Evolutionary conservation across 2,797 vertebrate genomes (phyloP), one percentile per base, ranked within the genome.

Genomic region (Hipposideros larvatus): DNA sequence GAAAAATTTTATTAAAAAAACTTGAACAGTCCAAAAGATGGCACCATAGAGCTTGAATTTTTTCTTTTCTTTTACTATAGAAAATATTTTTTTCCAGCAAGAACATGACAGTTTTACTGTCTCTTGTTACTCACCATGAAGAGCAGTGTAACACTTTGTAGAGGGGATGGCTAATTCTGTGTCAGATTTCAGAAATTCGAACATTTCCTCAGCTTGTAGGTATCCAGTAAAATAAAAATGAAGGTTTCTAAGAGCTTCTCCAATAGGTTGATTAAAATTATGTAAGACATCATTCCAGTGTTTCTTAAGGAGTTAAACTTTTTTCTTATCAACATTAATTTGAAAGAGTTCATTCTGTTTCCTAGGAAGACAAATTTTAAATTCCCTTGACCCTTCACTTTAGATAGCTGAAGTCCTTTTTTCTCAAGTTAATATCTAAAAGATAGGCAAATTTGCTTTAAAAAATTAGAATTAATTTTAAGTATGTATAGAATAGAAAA

Each of bases 21-120:
- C 91, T 90, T 84, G 31, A 65, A 28, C 65, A 28, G 63, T 82
- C 97, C 98, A 96, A 82, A 94, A 98, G 97, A 96, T 98, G 98
- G 98, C 10, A 86, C 94, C 96, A 46, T 90, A 93, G 97, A 97
- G 89, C 97, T 97, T 97, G 21, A 79, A 78, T 61, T 28, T 53
- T 26, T 5, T 63, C 22, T 13, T 16, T 57, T 31, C n/a, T 66
- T 92, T 87, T 78, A 73, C 46, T 87, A 37, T 37, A 55, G 53
- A 61, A 85, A 66, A 87, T 48, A 11, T 53, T 91, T 87, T n/a
- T 87, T 51, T 75, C 15, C 14, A 65, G 24, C 88, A 91, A 43
- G 57, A 53, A 1, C 89, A 55, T 82, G 37, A 65, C 43, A 61
- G 13, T 93, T 93, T 79, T 46, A 41, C 8, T 82, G 15, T 78